These are phyloP conservation scores for Cairina moschata DNA, from an alignment of 2,113 vertebrate genomes.

Conservation along the genomic window DNA sequence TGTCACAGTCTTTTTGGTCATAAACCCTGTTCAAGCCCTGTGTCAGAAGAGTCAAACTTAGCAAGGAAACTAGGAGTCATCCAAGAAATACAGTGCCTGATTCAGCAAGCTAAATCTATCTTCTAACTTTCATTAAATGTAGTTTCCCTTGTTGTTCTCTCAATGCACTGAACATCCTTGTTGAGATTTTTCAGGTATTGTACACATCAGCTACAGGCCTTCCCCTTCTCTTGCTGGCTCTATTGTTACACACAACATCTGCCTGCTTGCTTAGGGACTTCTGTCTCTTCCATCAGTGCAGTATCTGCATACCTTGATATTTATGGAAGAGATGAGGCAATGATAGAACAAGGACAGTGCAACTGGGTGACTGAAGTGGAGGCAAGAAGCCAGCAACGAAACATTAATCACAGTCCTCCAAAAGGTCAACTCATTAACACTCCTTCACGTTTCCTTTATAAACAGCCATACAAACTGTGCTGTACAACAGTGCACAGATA, in stretches of 20 bases:
- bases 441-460: background rate
- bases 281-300: background rate
- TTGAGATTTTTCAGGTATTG: background rate
- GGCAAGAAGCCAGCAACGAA: background rate
- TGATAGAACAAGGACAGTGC: background rate
- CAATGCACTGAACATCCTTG: rapidly evolving
- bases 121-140: background rate
- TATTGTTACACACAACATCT: rapidly evolving
- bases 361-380: background rate
- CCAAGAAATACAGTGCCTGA: background rate
- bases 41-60: background rate
- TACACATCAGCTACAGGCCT: rapidly evolving
- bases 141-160: background rate
- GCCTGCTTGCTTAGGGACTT: background rate
- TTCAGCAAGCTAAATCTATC: background rate
- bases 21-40: background rate
- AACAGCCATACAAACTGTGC: background rate
- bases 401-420: background rate
- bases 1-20: background rate
- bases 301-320: background rate
- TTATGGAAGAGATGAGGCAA: background rate
- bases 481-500: background rate
- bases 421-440: background rate
- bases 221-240: background rate
- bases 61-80: background rate